Evolutionary conservation across 2,113 vertebrate genomes (phyloP).

Genomic region (Turdus rufiventris): DNA sequence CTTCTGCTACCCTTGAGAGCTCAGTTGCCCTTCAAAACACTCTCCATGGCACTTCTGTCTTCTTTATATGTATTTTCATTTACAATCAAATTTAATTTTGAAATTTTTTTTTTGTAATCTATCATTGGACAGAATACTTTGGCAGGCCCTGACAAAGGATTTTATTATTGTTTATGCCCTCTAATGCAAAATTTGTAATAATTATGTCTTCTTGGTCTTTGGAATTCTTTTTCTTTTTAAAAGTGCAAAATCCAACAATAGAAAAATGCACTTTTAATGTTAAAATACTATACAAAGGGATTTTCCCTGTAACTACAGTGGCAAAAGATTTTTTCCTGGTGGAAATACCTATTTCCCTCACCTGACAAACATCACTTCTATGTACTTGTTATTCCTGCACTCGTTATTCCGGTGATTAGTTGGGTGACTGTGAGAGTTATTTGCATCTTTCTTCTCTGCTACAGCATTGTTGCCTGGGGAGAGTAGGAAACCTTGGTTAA

Average conservation of each 20-base stretch:
- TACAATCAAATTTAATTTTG: neutral
- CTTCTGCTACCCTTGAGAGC: neutral
- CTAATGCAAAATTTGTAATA: neutral
- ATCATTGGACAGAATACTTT: neutral
- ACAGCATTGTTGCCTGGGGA: conserved; percentile 61
- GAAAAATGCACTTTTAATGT: neutral
- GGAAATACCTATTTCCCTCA: conserved; percentile 19
- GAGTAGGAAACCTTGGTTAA: conserved; percentile 69
- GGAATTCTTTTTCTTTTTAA: neutral
- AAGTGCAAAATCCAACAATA: neutral
- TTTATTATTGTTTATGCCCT: neutral
- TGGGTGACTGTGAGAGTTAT: conserved; percentile 1
- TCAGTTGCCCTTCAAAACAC: neutral
- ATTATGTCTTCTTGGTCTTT: neutral
- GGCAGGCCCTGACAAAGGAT: neutral
- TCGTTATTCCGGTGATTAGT: conserved; percentile 11
- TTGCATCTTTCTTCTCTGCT: conserved; percentile 63
- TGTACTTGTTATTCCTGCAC: conserved; percentile 9
- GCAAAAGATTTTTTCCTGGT: neutral
- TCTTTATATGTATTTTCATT: neutral
- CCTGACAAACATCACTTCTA: conserved; percentile 17
- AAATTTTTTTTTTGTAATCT: neutral
- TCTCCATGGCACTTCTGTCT: neutral
- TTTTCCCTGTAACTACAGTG: neutral
- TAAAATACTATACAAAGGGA: neutral